phyloP scores from a whole-genome alignment of 2,113 vertebrate species.

The Heterotilapia buettikoferi region DNA sequence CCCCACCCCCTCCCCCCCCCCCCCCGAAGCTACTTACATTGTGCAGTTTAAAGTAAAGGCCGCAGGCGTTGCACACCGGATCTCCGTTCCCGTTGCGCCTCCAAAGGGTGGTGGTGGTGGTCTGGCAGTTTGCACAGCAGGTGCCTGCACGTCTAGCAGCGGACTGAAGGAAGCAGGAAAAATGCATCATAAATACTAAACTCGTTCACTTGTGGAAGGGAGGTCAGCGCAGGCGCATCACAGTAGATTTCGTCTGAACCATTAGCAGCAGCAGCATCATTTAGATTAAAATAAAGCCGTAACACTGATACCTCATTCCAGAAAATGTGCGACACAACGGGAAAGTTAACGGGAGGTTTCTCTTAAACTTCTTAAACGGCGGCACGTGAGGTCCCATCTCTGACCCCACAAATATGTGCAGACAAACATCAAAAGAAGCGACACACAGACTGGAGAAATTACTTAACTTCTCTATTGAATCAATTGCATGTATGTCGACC shows the following conservation, averaged over 20 bases:
- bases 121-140: slow-evolving; percentile 99
- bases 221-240: not conserved
- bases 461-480: slow-evolving; percentile 23
- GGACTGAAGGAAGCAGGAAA: slow-evolving; percentile 74
- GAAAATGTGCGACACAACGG: not conserved
- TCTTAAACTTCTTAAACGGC: not conserved
- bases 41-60: slow-evolving; percentile 99
- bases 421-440: slow-evolving; percentile 39
- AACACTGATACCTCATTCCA: not conserved
- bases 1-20: too few relatives aligned
- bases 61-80: slow-evolving; percentile 98
- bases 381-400: not conserved
- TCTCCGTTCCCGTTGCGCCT: slow-evolving; percentile 97
- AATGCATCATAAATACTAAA: slow-evolving; percentile 8
- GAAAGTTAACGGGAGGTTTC: not conserved
- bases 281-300: not conserved
- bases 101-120: slow-evolving; percentile 98
- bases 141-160: slow-evolving; percentile 96
- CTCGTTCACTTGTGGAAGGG: not conserved
- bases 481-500: slow-evolving; percentile 26
- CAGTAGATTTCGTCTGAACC: not conserved
- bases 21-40: slow-evolving; percentile 82
- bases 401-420: not conserved
- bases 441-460: slow-evolving; percentile 7
- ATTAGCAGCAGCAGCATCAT: not conserved